phyloP scores from a whole-genome alignment of 2,797 vertebrate genomes.

The Anabacerthia variegaticeps region DNA sequence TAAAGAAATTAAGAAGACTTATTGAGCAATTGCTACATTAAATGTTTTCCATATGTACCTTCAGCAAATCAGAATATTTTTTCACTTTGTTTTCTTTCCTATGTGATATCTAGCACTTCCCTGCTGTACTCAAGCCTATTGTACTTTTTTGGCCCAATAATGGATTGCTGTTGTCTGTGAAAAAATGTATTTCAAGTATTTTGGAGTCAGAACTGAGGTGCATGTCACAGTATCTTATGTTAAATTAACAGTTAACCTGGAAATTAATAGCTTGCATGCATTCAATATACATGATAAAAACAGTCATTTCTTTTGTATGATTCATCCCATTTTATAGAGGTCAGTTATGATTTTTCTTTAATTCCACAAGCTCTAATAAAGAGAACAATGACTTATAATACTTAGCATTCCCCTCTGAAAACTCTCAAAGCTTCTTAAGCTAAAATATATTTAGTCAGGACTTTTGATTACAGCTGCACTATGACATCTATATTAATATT shows the following conservation, averaged over 20 bases:
- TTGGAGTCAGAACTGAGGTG: background rate
- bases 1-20: slow-evolving; percentile 6
- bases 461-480: background rate
- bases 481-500: background rate
- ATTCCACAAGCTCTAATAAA: background rate
- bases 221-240: background rate
- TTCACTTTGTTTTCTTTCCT: background rate
- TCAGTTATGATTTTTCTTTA: background rate
- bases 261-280: background rate
- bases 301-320: background rate
- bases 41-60: background rate
- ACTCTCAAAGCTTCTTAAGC: background rate
- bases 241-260: background rate
- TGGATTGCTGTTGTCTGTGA: background rate
- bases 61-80: background rate
- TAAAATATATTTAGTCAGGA: background rate
- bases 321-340: background rate
- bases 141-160: background rate
- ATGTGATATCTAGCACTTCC: background rate
- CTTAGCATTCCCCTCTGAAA: background rate
- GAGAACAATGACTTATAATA: background rate
- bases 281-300: background rate
- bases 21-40: background rate
- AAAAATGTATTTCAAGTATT: background rate
- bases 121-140: background rate